These are phyloP conservation scores for Melanocharis versteri DNA, from an alignment of 2,113 vertebrate genomes.

Conservation along the genomic window DNA sequence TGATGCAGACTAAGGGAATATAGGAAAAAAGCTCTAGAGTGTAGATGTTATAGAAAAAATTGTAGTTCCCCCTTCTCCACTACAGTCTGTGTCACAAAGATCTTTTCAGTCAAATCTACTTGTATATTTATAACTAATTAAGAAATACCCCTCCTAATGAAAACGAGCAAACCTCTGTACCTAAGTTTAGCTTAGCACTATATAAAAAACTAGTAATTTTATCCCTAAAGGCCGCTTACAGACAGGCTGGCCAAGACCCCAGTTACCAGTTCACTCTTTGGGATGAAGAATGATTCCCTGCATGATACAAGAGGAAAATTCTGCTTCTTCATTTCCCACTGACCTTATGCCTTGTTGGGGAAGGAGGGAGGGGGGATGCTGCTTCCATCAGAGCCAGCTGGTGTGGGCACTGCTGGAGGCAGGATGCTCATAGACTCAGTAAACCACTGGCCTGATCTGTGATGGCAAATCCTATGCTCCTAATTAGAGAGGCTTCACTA, in stretches of 20 bases:
- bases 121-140: background rate
- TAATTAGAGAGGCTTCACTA: background rate
- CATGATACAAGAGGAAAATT: fast-evolving
- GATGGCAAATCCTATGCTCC: background rate
- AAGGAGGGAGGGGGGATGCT: background rate
- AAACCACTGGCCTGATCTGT: background rate
- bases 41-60: background rate
- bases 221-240: background rate
- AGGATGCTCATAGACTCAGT: background rate
- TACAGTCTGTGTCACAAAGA: background rate
- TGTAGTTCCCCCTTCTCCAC: background rate
- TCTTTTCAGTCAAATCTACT: background rate
- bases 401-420: background rate
- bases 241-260: background rate
- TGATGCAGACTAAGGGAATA: background rate
- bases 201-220: background rate
- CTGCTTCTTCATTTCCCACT: background rate
- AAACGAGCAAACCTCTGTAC: background rate
- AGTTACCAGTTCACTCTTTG: background rate
- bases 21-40: background rate
- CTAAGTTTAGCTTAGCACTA: background rate
- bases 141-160: background rate
- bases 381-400: background rate
- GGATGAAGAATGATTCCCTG: background rate
- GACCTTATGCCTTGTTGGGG: background rate